Conservation (phyloP, 2,888 invertebrate genomes). For the Synergus itoensis region DNA sequence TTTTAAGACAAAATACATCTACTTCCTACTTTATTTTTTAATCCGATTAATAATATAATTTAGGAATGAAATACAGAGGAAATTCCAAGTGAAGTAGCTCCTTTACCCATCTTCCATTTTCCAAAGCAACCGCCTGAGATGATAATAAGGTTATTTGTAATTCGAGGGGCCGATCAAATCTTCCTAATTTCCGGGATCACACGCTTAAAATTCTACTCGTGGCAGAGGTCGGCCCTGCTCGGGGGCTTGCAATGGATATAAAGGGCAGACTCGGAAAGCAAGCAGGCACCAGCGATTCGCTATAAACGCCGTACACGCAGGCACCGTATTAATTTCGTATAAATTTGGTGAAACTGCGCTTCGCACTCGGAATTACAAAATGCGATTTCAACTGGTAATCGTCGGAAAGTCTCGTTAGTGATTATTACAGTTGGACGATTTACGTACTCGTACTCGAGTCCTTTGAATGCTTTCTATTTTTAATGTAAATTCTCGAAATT, state of each 20-base stretch:
- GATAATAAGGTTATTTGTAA: slow-evolving; percentile 72
- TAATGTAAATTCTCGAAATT: slow-evolving; percentile 23
- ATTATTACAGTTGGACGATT: slow-evolving; percentile 45
- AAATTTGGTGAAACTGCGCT: slow-evolving; percentile 52
- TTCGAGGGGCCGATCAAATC: slow-evolving; percentile 69
- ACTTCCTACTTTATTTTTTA: too few species aligned
- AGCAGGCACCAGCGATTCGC: slow-evolving; percentile 50
- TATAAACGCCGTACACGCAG: slow-evolving; percentile 54
- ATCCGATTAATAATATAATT: background rate
- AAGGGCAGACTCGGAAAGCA: slow-evolving; percentile 42
- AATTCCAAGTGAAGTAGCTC: background rate
- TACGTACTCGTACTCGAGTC: slow-evolving; percentile 20
- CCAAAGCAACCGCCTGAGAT: slow-evolving; percentile 46
- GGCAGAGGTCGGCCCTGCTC: slow-evolving; percentile 6
- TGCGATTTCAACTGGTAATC: slow-evolving; percentile 42
- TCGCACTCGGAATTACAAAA: slow-evolving; percentile 47
- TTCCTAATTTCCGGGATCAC: slow-evolving; percentile 71
- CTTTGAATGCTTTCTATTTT: slow-evolving; percentile 18
- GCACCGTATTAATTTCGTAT: slow-evolving; percentile 63
- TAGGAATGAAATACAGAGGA: background rate
- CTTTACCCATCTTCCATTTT: background rate
- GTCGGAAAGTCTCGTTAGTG: slow-evolving; percentile 46
- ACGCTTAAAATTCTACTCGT: slow-evolving; percentile 67
- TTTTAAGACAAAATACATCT: background rate
- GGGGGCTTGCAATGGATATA: slow-evolving; percentile 22